Conservation (phyloP, 2,113 vertebrate genomes). For the Nestor notabilis region DNA sequence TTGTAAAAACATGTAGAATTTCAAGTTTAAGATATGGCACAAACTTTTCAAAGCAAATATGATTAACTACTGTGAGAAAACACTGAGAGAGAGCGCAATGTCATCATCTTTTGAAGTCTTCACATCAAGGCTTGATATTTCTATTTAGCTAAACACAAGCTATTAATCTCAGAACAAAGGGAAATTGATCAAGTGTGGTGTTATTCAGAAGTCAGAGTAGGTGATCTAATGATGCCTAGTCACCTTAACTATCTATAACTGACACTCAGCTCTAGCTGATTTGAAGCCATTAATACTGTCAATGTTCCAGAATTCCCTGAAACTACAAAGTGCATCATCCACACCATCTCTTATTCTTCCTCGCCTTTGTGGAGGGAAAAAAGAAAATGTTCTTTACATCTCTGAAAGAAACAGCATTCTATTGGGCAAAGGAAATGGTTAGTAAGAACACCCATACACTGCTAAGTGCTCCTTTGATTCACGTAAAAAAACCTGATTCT, state of each 20-base stretch:
- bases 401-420: neutral
- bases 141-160: neutral
- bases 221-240: neutral
- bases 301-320: neutral
- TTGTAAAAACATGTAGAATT: neutral
- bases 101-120: neutral
- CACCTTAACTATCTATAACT: neutral
- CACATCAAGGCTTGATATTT: neutral
- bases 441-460: neutral
- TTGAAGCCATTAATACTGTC: neutral
- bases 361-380: rapidly evolving
- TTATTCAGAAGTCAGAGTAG: neutral
- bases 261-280: neutral
- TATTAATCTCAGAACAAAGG: neutral
- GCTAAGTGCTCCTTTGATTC: neutral
- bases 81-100: neutral
- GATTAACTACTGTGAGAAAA: neutral
- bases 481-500: neutral
- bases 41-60: neutral
- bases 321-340: neutral
- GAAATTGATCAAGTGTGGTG: neutral
- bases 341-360: neutral
- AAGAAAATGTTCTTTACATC: neutral
- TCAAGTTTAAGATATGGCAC: neutral
- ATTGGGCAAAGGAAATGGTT: neutral